Evolutionary conservation across 2,797 vertebrate genomes (phyloP).

Genomic region (Pteronotus mesoamericanus): DNA sequence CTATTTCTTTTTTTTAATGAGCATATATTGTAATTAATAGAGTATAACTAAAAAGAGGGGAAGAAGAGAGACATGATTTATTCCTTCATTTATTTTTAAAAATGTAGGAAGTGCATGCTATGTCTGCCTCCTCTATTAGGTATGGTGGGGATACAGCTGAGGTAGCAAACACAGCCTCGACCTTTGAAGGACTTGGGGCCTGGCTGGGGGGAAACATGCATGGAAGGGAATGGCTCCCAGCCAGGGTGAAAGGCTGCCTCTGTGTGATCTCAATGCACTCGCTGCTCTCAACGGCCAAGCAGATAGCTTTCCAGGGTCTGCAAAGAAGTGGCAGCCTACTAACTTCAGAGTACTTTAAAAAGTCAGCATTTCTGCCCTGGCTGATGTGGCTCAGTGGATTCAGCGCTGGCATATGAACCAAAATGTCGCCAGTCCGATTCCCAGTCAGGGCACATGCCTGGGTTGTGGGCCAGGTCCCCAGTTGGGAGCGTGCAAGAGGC

Average conservation of each 20-base stretch:
- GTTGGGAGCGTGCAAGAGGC: too few relatives aligned
- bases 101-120: background rate
- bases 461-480: too few relatives aligned
- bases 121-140: background rate
- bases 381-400: too few relatives aligned
- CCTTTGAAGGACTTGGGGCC: background rate
- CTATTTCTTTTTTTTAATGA: background rate
- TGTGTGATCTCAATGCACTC: background rate
- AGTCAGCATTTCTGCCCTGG: too few relatives aligned
- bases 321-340: background rate
- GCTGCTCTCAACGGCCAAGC: background rate
- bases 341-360: slow-evolving; percentile 7
- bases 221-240: background rate
- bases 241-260: background rate
- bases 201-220: background rate
- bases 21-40: background rate
- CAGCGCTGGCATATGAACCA: too few relatives aligned
- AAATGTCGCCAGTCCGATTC: too few relatives aligned
- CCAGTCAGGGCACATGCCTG: too few relatives aligned
- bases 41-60: background rate
- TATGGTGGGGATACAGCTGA: background rate
- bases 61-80: background rate
- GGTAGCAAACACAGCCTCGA: slow-evolving; percentile 20
- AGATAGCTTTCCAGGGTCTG: slow-evolving; percentile 32
- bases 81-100: slow-evolving; percentile 42